Percentiles rank a stretch among this genome's conserved stretches.
These are phyloP conservation scores for Lasioglossum calceatum DNA, from an alignment of 2,888 invertebrate species.

Conservation along the genomic window DNA sequence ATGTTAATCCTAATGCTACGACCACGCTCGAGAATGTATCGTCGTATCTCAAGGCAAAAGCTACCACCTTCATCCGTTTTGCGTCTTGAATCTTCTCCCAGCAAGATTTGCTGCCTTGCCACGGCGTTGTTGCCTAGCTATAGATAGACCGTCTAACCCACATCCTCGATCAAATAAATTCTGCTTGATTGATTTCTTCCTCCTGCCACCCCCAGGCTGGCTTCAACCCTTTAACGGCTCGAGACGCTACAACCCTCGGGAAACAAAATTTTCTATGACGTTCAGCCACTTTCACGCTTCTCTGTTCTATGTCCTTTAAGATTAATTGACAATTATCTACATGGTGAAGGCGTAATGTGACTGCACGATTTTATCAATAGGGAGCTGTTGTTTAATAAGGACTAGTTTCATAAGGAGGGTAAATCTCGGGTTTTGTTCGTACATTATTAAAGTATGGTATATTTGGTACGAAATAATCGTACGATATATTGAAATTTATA, in stretches of 20 bases:
- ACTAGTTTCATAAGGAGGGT: too few species aligned
- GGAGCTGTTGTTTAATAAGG: background rate
- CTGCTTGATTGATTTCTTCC: slow-evolving; percentile 11
- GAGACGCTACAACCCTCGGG: background rate
- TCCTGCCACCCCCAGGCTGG: background rate
- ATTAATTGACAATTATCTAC: background rate
- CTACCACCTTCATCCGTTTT: slow-evolving; percentile 48
- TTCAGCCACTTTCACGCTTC: background rate
- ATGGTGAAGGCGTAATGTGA: background rate
- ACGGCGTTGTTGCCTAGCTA: slow-evolving; percentile 21
- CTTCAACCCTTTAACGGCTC: background rate
- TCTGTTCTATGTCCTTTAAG: background rate
- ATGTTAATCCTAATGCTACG: slow-evolving; percentile 73
- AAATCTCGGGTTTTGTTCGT: too few species aligned
- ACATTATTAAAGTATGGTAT: background rate
- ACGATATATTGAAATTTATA: background rate
- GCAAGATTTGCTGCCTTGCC: slow-evolving; percentile 40
- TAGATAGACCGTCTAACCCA: slow-evolving; percentile 18
- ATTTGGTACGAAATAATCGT: background rate
- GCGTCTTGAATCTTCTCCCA: slow-evolving; percentile 50
- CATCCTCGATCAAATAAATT: background rate
- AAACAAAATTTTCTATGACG: slow-evolving; percentile 6
- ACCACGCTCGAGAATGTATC: slow-evolving; percentile 61
- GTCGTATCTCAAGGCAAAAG: slow-evolving; percentile 57
- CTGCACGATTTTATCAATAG: background rate